Evolutionary conservation across 1,140 invertebrate genomes (phyloP).

Genomic region (Wasmannia auropunctata): DNA sequence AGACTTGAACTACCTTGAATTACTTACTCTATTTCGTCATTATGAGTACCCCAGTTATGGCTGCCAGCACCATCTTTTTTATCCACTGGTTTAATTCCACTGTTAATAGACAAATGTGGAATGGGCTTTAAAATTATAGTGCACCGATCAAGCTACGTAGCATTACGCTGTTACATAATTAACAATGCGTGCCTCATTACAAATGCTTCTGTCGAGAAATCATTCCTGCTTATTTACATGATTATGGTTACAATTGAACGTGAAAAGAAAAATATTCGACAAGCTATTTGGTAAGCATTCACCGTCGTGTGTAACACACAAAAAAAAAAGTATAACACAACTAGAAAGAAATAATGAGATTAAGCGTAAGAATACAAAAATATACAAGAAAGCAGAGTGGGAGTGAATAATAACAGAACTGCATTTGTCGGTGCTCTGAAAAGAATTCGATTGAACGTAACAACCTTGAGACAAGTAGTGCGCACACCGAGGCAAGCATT

Average conservation of each 20-base stretch:
- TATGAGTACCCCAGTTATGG: slow-evolving; percentile 97
- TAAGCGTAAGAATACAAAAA: neutral
- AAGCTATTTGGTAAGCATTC: neutral
- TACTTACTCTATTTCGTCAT: slow-evolving; percentile 94
- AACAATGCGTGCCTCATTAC: slow-evolving; percentile 13
- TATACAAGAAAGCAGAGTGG: neutral
- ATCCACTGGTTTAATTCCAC: slow-evolving; percentile 96
- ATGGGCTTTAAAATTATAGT: slow-evolving; percentile 5
- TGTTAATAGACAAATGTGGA: slow-evolving; percentile 81
- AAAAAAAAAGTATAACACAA: neutral
- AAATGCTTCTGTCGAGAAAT: neutral
- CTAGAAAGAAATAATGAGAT: neutral
- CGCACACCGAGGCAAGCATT: neutral
- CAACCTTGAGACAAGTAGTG: neutral
- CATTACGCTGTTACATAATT: neutral
- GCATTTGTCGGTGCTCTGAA: neutral
- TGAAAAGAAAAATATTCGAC: neutral
- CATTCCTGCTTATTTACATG: neutral
- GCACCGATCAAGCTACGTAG: neutral
- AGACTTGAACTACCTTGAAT: neutral
- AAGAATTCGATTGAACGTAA: neutral
- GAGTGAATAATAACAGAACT: neutral
- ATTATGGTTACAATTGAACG: neutral
- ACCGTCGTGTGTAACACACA: neutral
- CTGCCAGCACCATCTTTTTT: slow-evolving; percentile 97